phyloP scores from a whole-genome alignment of 2,888 invertebrate species.

The Dicranocentrus wangi region DNA sequence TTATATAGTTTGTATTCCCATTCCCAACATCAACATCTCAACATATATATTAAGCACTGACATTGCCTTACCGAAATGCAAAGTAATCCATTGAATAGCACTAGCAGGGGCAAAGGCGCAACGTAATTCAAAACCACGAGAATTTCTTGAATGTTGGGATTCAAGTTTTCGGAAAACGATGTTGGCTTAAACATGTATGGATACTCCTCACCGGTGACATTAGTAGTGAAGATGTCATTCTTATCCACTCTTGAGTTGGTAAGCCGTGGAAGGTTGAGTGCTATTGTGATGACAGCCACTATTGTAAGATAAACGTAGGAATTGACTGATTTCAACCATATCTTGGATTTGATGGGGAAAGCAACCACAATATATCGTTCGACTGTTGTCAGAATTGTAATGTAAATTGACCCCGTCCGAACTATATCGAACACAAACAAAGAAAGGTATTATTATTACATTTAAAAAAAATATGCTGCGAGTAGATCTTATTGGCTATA shows the following conservation, averaged over 20 bases:
- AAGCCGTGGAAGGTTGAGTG: constrained; percentile 15
- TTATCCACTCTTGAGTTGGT: constrained; percentile 21
- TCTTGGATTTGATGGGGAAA: constrained; percentile 11
- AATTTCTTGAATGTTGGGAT: not conserved
- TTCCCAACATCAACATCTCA: too few relatives aligned
- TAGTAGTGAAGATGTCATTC: constrained; percentile 30
- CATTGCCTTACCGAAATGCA: constrained; percentile 39
- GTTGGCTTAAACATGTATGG: constrained; percentile 42
- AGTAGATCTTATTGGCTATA: too few relatives aligned
- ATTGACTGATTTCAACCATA: constrained; percentile 8
- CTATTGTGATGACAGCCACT: not conserved
- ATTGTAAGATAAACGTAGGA: constrained; percentile 5
- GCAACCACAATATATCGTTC: constrained; percentile 48
- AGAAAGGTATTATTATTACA: too few relatives aligned
- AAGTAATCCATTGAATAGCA: constrained; percentile 34
- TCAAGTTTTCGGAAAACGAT: not conserved
- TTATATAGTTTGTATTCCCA: too few relatives aligned
- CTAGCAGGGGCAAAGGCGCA: constrained; percentile 39
- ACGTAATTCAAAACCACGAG: constrained; percentile 37
- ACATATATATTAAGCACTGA: not conserved
- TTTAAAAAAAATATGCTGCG: not conserved
- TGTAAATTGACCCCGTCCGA: constrained; percentile 32
- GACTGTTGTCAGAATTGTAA: constrained; percentile 41
- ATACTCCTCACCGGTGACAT: constrained; percentile 25
- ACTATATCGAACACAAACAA: too few relatives aligned